phyloP scores from a whole-genome alignment of 2,113 vertebrate species.

The Indri indri region DNA sequence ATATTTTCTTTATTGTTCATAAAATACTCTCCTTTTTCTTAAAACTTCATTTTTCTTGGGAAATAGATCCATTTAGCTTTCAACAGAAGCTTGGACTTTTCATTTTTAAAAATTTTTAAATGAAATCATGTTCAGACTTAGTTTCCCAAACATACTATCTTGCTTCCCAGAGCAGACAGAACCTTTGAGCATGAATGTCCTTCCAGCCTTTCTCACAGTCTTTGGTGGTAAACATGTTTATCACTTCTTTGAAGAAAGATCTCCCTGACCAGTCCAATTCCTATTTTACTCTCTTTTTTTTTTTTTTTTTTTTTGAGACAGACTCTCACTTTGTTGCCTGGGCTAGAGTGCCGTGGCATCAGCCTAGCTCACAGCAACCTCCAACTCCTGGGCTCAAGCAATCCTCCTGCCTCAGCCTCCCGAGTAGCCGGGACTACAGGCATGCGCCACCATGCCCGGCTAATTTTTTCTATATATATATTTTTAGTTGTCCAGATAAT shows the following conservation, averaged over 20 bases:
- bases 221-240: neutral
- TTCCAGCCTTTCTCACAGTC: neutral
- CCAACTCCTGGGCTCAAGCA: too few species aligned
- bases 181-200: fast-evolving
- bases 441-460: too few species aligned
- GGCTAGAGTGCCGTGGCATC: too few species aligned
- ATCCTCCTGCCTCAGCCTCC: too few species aligned
- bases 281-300: too few species aligned
- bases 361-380: too few species aligned
- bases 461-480: too few species aligned
- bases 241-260: neutral
- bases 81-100: neutral
- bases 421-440: too few species aligned
- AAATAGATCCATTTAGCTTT: constrained; percentile 3
- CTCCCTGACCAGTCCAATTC: neutral
- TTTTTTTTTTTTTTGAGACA: too few species aligned
- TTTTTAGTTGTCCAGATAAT: too few species aligned
- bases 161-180: neutral
- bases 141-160: neutral
- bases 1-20: too few species aligned
- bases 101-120: neutral
- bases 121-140: neutral
- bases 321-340: too few species aligned
- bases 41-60: neutral
- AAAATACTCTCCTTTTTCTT: neutral